Percentiles rank a stretch among this genome's conserved stretches.
Evolutionary conservation across 2,113 vertebrate species (phyloP).

Genomic region (Sclerurus mexicanus): DNA sequence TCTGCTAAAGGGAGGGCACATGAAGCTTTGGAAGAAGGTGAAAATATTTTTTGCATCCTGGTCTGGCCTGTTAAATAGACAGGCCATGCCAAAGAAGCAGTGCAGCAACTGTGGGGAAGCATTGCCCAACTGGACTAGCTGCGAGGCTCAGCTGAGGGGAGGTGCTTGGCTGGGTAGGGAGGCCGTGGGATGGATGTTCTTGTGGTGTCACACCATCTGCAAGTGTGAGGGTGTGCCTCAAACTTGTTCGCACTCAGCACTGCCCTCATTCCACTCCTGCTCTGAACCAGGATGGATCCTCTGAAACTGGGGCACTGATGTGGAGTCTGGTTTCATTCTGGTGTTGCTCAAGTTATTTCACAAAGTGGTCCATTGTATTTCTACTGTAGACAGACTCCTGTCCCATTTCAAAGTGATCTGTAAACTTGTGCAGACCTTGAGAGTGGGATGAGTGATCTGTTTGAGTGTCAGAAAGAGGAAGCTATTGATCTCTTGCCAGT

Average conservation of each 20-base stretch:
- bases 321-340: background rate
- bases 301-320: background rate
- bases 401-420: background rate
- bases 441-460: background rate
- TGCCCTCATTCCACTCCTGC: background rate
- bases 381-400: background rate
- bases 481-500: background rate
- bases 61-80: background rate
- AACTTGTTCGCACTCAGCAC: background rate
- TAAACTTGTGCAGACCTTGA: background rate
- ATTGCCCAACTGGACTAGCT: background rate
- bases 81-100: background rate
- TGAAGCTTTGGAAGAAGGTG: background rate
- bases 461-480: background rate
- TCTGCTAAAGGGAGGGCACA: background rate
- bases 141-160: background rate
- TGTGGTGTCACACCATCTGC: background rate
- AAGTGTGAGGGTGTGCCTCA: background rate
- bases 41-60: background rate
- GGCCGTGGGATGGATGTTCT: background rate
- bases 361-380: background rate
- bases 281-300: background rate
- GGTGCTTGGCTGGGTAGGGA: background rate
- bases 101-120: fast-evolving
- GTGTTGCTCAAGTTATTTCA: background rate